phyloP scores from a whole-genome alignment of 1,140 invertebrate species.

The Leptinotarsa texana region DNA sequence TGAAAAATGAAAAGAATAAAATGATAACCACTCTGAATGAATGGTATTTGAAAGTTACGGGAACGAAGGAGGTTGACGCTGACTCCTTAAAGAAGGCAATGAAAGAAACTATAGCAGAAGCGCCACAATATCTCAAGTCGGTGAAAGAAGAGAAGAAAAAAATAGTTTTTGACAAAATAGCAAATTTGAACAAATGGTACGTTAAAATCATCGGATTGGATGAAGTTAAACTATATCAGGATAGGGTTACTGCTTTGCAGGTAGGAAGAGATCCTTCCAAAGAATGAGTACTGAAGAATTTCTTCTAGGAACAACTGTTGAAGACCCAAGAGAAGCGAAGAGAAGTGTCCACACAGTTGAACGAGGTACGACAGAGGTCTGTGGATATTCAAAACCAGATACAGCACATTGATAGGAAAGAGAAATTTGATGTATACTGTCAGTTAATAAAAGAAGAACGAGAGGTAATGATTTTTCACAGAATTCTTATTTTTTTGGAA shows the following conservation, averaged over 20 bases:
- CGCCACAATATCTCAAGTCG: conserved; percentile 31
- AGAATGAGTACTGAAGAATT: neutral
- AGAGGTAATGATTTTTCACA: conserved; percentile 35
- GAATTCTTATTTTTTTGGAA: neutral
- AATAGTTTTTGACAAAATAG: conserved; percentile 49
- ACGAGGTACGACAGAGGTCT: conserved; percentile 45
- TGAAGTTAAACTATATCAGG: conserved; percentile 57
- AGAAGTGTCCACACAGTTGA: conserved; percentile 43
- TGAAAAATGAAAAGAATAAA: too few relatives aligned
- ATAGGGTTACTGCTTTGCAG: conserved; percentile 56
- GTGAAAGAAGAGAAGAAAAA: conserved; percentile 38
- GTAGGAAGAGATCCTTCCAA: conserved; percentile 32
- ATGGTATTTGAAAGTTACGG: too few relatives aligned
- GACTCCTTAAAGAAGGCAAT: neutral
- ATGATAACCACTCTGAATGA: too few relatives aligned
- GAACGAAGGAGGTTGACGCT: too few relatives aligned
- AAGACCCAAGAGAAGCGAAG: conserved; percentile 50
- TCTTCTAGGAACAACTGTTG: conserved; percentile 45
- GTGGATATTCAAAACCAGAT: conserved; percentile 52
- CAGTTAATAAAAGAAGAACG: conserved; percentile 52
- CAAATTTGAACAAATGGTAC: conserved; percentile 56
- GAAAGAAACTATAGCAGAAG: conserved; percentile 26
- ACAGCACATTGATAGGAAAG: conserved; percentile 51
- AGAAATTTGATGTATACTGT: conserved; percentile 48
- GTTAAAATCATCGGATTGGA: conserved; percentile 56